Conservation (phyloP, 2,888 invertebrate genomes). For the Mythimna ferrago region DNA sequence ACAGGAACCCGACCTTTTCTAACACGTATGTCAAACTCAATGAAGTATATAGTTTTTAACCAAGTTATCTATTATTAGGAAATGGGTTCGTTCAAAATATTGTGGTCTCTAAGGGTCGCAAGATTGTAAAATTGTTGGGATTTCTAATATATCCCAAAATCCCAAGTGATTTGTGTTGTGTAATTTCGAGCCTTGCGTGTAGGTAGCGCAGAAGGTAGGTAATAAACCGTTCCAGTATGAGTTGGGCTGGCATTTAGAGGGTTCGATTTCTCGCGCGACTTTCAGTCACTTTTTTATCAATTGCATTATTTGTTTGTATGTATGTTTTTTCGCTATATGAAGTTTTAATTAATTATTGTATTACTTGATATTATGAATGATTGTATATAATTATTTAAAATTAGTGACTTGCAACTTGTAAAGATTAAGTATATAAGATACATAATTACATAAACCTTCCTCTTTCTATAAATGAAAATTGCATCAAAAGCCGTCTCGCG, state of each 20-base stretch:
- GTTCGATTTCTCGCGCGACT: conserved; percentile 14
- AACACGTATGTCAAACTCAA: conserved; percentile 62
- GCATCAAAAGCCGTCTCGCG: too few species aligned
- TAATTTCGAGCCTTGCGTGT: conserved; percentile 31
- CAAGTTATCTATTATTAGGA: conserved; percentile 47
- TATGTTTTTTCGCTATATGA: background rate
- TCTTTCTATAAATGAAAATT: too few species aligned
- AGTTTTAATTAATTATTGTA: background rate
- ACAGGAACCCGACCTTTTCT: conserved; percentile 65
- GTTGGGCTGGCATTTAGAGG: conserved; percentile 39
- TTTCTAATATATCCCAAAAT: conserved; percentile 44
- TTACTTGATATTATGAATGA: background rate
- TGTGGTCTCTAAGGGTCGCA: conserved; percentile 23
- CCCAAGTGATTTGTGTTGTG: conserved; percentile 49
- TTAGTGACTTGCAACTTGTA: too few species aligned
- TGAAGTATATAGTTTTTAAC: conserved; percentile 59
- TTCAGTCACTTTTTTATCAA: conserved; percentile 9
- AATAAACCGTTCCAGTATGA: conserved; percentile 49
- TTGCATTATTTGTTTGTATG: conserved; percentile 1
- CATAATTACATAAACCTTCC: too few species aligned
- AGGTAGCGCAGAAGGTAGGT: conserved; percentile 29
- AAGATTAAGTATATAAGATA: too few species aligned
- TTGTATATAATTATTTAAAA: too few species aligned
- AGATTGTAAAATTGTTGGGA: conserved; percentile 40
- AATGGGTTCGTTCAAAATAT: conserved; percentile 11